phyloP scores from a whole-genome alignment of 2,888 invertebrate species.

The Aromia moschata region DNA sequence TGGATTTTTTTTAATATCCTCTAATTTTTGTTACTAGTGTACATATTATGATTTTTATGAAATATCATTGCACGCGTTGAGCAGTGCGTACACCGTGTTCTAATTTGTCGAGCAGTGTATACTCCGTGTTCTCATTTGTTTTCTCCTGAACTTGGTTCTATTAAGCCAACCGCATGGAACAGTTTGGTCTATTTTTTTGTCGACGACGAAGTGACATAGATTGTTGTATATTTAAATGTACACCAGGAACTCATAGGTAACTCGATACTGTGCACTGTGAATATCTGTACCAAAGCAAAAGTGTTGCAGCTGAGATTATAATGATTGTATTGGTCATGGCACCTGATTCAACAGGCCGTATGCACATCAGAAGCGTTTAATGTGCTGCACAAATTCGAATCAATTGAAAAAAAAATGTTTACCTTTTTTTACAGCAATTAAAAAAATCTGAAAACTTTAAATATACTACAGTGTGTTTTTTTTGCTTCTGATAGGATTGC shows the following conservation, averaged over 20 bases:
- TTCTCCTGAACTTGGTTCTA: slow-evolving; percentile 33
- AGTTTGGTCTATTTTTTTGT: slow-evolving; percentile 32
- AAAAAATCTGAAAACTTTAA: too few relatives aligned
- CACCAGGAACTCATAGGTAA: slow-evolving; percentile 27
- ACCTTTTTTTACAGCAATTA: too few relatives aligned
- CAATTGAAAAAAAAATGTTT: too few relatives aligned
- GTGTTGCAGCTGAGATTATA: slow-evolving; percentile 11
- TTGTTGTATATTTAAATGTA: slow-evolving; percentile 18
- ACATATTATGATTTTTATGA: too few relatives aligned
- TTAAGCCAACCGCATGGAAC: slow-evolving; percentile 42
- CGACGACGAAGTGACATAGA: slow-evolving; percentile 34
- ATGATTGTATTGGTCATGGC: slow-evolving; percentile 3
- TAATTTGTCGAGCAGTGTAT: neutral
- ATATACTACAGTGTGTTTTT: too few relatives aligned
- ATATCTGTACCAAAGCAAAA: slow-evolving; percentile 27
- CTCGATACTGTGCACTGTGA: slow-evolving; percentile 6
- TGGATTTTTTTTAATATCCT: too few relatives aligned
- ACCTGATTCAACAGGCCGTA: slow-evolving; percentile 19
- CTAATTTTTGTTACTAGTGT: too few relatives aligned
- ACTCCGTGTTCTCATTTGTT: slow-evolving; percentile 24
- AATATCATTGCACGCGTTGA: too few relatives aligned
- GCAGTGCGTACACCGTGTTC: too few relatives aligned
- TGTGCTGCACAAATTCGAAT: too few relatives aligned
- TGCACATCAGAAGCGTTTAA: too few relatives aligned
- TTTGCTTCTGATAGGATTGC: too few relatives aligned